Conservation (phyloP, 92 coral and sea anemone species). For the Phenganax subtilis region DNA sequence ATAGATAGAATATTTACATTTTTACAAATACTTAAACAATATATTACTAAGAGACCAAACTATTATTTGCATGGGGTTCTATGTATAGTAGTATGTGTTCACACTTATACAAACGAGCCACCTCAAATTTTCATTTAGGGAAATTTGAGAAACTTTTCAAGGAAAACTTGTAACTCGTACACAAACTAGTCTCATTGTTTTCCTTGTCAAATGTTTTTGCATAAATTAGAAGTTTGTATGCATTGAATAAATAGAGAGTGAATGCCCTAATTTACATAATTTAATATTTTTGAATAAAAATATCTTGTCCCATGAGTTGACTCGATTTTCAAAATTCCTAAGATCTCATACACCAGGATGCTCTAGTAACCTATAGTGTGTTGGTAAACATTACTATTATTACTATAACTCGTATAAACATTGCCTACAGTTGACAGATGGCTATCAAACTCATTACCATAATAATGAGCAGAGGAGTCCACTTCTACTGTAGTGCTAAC, state of each 20-base stretch:
- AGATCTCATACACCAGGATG: neutral
- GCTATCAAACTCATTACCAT: conserved; percentile 62
- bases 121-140: neutral
- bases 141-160: neutral
- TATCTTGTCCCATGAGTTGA: neutral
- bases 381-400: conserved; percentile 32
- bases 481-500: conserved; percentile 83
- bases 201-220: too few relatives aligned
- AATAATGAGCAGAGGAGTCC: conserved; percentile 85
- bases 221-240: too few relatives aligned
- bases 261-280: too few relatives aligned
- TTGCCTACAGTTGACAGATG: conserved; percentile 28
- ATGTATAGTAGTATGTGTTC: too few relatives aligned
- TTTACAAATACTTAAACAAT: conserved; percentile 35
- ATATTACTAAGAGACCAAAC: conserved; percentile 27
- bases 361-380: conserved; percentile 30
- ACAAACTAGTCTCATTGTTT: too few relatives aligned
- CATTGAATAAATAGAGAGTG: too few relatives aligned
- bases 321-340: conserved; percentile 1
- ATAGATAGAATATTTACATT: conserved; percentile 31
- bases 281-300: too few relatives aligned
- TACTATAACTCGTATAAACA: conserved; percentile 13
- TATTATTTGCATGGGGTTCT: conserved; percentile 3
- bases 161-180: neutral
- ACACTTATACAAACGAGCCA: neutral